A percentile compares a stretch with the other conserved stretches of the same genome.
phyloP scores from a whole-genome alignment of 2,888 invertebrate genomes.

The Platycnemis pennipes region DNA sequence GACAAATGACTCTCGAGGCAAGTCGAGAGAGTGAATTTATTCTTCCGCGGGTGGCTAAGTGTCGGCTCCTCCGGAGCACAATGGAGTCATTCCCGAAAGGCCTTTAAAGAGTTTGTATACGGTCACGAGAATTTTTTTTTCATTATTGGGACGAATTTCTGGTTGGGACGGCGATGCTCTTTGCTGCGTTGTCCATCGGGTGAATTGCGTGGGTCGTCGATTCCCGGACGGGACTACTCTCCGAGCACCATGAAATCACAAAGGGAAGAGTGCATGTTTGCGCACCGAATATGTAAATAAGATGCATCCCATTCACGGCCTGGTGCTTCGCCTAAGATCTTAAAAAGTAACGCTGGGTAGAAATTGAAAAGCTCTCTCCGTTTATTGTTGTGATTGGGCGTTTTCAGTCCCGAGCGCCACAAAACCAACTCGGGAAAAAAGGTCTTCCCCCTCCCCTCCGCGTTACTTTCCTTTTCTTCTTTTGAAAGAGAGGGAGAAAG shows the following conservation, averaged over 20 bases:
- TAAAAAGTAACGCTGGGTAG: neutral
- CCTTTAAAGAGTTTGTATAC: neutral
- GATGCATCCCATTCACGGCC: neutral
- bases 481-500: no score
- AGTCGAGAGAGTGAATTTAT: neutral
- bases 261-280: neutral
- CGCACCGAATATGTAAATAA: constrained; percentile 17
- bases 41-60: neutral
- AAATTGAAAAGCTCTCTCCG: neutral
- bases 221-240: neutral
- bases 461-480: neutral
- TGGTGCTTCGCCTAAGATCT: neutral
- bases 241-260: neutral
- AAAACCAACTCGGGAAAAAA: neutral
- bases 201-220: constrained; percentile 6
- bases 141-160: neutral
- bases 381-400: constrained; percentile 35
- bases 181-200: neutral
- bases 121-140: neutral
- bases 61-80: neutral
- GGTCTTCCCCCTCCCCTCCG: neutral
- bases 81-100: neutral
- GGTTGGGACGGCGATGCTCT: neutral
- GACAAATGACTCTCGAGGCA: neutral
- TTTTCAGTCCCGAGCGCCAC: neutral